These are phyloP conservation scores for Baryphthengus martii DNA, from an alignment of 2,113 vertebrate species.

Conservation along the genomic window DNA sequence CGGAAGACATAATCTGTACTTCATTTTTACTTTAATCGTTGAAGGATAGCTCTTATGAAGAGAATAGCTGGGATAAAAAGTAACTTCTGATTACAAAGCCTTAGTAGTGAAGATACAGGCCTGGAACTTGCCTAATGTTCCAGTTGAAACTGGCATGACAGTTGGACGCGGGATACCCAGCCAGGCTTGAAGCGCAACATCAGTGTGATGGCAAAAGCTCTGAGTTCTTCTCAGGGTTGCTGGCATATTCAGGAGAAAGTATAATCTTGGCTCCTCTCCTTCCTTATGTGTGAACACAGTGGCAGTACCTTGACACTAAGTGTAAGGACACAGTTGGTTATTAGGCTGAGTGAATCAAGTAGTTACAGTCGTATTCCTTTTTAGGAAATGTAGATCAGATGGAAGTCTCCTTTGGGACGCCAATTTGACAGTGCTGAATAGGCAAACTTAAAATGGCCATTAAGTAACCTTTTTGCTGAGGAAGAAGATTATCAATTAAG, in stretches of 20 bases:
- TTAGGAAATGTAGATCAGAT: not conserved
- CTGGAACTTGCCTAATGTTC: not conserved
- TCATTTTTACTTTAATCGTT: not conserved
- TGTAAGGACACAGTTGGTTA: not conserved
- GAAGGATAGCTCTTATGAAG: not conserved
- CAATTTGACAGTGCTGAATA: not conserved
- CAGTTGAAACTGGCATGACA: not conserved
- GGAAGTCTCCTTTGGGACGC: not conserved
- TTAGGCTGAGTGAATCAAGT: not conserved
- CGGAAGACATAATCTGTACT: not conserved
- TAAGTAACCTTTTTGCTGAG: not conserved
- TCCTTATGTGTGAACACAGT: rapidly evolving
- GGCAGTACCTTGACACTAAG: not conserved
- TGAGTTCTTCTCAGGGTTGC: not conserved
- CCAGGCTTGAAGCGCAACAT: not conserved
- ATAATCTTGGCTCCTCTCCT: not conserved
- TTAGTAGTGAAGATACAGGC: not conserved
- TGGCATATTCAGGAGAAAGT: not conserved
- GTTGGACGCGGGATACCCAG: not conserved
- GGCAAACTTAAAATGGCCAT: not conserved
- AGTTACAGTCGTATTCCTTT: not conserved
- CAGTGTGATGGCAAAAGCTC: not conserved
- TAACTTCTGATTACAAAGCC: not conserved
- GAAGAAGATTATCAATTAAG: not conserved
- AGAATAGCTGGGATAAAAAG: not conserved